Percentiles rank a stretch among this genome's conserved stretches.
Evolutionary conservation across 2,797 vertebrate genomes (phyloP).

Genomic region (Etheostoma nigrum): DNA sequence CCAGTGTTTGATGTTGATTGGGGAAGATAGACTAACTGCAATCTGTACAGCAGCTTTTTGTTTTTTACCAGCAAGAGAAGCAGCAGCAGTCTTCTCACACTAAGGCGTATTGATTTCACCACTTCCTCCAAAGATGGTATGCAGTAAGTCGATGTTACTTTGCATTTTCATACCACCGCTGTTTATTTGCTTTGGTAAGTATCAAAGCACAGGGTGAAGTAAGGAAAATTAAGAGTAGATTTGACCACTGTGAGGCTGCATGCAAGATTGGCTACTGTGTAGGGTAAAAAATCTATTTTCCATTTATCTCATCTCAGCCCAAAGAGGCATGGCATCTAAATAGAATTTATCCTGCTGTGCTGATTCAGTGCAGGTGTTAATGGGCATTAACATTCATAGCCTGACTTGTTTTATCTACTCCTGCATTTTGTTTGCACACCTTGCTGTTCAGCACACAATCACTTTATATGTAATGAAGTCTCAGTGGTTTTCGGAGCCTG

Average conservation of each 20-base stretch:
- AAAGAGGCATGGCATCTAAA: slow-evolving; percentile 39
- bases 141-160: slow-evolving; percentile 46
- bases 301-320: slow-evolving; percentile 46
- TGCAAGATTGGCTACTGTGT: slow-evolving; percentile 16
- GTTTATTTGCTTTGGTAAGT: slow-evolving; percentile 40
- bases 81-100: slow-evolving; percentile 39
- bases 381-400: slow-evolving; percentile 62
- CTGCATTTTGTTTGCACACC: slow-evolving; percentile 56
- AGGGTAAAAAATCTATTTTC: slow-evolving; percentile 48
- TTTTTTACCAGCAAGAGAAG: slow-evolving; percentile 46
- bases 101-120: slow-evolving; percentile 51
- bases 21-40: slow-evolving; percentile 42
- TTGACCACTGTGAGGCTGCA: slow-evolving; percentile 11
- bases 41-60: slow-evolving; percentile 35
- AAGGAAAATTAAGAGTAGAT: slow-evolving; percentile 41
- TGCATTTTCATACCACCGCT: slow-evolving; percentile 51
- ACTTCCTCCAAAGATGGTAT: slow-evolving; percentile 37
- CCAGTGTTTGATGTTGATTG: slow-evolving; percentile 38
- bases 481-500: slow-evolving; percentile 21
- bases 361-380: slow-evolving; percentile 54
- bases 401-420: slow-evolving; percentile 55
- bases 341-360: slow-evolving; percentile 40
- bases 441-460: slow-evolving; percentile 47
- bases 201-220: slow-evolving; percentile 14
- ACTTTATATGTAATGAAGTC: slow-evolving; percentile 54